A percentile compares a stretch with the other conserved stretches of the same genome.
Conservation (phyloP, 2,888 invertebrate species). For the Lapara coniferarum region DNA sequence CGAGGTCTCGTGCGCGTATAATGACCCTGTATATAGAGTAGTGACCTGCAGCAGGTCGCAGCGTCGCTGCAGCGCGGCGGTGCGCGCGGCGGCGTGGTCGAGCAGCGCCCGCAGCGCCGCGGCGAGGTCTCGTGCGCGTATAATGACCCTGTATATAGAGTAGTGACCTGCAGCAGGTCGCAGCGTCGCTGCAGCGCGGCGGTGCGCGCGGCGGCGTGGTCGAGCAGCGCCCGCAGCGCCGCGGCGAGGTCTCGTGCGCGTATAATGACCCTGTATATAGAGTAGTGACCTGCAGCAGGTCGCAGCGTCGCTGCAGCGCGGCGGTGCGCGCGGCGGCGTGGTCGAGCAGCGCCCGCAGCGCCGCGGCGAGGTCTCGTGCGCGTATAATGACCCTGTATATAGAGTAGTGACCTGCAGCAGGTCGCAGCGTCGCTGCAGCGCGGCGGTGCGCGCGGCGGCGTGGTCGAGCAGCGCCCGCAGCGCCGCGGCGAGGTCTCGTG, state of each 20-base stretch:
- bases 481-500: slow-evolving; percentile 87
- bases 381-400: too few species aligned
- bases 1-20: slow-evolving; percentile 87
- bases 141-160: too few species aligned
- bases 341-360: slow-evolving; percentile 88
- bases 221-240: slow-evolving; percentile 88
- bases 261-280: too few species aligned
- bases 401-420: slow-evolving; percentile 55
- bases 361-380: slow-evolving; percentile 87
- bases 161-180: slow-evolving; percentile 59
- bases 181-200: slow-evolving; percentile 84
- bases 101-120: slow-evolving; percentile 87
- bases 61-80: slow-evolving; percentile 85
- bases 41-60: slow-evolving; percentile 61
- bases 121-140: slow-evolving; percentile 87
- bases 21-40: too few species aligned
- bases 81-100: slow-evolving; percentile 88
- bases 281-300: slow-evolving; percentile 57
- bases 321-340: slow-evolving; percentile 88
- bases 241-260: slow-evolving; percentile 87
- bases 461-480: slow-evolving; percentile 88
- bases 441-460: slow-evolving; percentile 87
- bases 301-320: slow-evolving; percentile 82
- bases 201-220: slow-evolving; percentile 88
- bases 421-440: slow-evolving; percentile 82